A percentile compares a stretch with the other conserved stretches of the same genome.
phyloP scores from a whole-genome alignment of 1,140 invertebrate genomes.

The Helicoverpa zea region DNA sequence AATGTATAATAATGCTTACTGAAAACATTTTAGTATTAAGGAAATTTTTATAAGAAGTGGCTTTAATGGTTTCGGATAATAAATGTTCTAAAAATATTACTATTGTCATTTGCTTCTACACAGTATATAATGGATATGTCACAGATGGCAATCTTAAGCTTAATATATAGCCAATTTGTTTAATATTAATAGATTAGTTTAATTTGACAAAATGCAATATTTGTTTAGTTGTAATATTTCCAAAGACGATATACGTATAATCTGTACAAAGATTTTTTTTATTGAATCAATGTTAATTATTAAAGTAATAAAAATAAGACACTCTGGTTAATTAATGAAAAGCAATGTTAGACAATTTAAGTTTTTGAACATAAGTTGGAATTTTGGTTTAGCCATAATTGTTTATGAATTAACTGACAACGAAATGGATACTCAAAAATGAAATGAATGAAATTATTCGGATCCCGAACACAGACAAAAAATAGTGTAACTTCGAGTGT shows the following conservation, averaged over 20 bases:
- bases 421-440: background rate
- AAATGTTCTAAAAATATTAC: background rate
- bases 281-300: constrained; percentile 33
- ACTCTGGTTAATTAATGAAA: background rate
- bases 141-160: background rate
- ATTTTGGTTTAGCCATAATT: background rate
- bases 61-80: background rate
- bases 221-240: constrained; percentile 13
- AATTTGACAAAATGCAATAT: background rate
- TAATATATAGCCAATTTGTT: background rate
- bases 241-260: constrained; percentile 62
- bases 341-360: no score
- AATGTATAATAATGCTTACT: no score
- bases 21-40: no score
- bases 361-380: background rate
- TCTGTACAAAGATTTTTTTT: constrained; percentile 61
- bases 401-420: background rate
- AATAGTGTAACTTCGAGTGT: background rate
- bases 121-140: constrained; percentile 1
- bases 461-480: background rate
- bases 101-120: constrained; percentile 22
- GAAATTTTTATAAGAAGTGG: no score
- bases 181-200: background rate
- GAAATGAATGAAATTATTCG: background rate
- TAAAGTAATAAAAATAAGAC: constrained; percentile 5